Evolutionary conservation across 2,888 invertebrate species (phyloP), one percentile per base, ranked within the genome.

Genomic region (Lobophora halterata): DNA sequence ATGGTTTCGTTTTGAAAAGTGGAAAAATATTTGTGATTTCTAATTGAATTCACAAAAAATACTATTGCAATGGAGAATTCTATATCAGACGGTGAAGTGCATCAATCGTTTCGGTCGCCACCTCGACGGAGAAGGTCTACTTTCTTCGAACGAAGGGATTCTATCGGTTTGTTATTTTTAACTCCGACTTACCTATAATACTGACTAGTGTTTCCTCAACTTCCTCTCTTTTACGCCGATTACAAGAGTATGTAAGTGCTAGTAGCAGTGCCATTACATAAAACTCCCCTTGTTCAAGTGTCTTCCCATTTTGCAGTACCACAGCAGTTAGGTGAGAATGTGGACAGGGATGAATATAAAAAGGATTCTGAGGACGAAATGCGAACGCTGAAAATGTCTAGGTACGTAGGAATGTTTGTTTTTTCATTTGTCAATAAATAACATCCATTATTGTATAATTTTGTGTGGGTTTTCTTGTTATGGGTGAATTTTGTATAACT

Each of bases 141-240:
- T 5, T 86, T 86, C 47, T 86, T 86, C 49, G 80, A 81, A 53
- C 71, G 76, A 49, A 68, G 85, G 38, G 79, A 83, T 51, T 85
- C 85, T 20, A 50, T 80, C 50, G 73, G 85, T 83, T 40, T 38
- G 63, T 36, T 18, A 36, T 25, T 11, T 38, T 5, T 24, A 23
- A 5, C 14, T 32, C 6, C n/a, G 23, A 11, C 19, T n/a, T n/a
- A n/a, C n/a, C n/a, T n/a, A n/a, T n/a, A n/a, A n/a, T n/a, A n/a
- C n/a, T 11, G 21, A 12, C 30, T 30, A 25, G 17, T 14, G 27
- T 29, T 36, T 23, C 29, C 7, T n/a, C n/a, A n/a, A n/a, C n/a
- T n/a, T n/a, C n/a, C n/a, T n/a, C n/a, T n/a, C n/a, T n/a, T n/a
- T n/a, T n/a, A n/a, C n/a, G n/a, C n/a, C n/a, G n/a, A n/a, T n/a